These are phyloP conservation scores for Gymnogyps californianus DNA, from an alignment of 2,113 vertebrate genomes.

Conservation along the genomic window DNA sequence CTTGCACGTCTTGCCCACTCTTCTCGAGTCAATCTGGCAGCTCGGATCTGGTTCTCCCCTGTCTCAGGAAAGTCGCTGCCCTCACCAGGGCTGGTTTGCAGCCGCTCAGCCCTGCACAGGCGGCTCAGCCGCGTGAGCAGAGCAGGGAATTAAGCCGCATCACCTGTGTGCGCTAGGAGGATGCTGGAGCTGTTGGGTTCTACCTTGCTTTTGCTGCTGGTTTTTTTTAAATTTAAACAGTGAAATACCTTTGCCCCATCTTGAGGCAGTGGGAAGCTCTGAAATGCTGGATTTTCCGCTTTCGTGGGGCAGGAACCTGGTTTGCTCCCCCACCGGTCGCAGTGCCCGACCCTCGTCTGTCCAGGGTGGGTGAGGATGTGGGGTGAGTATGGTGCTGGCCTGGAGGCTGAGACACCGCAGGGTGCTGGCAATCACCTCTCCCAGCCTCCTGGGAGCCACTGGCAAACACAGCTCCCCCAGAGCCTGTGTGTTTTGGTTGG, in stretches of 20 bases:
- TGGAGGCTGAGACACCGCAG: neutral
- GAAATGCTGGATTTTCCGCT: neutral
- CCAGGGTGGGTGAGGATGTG: neutral
- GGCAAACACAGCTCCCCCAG: accelerated
- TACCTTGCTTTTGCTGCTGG: neutral
- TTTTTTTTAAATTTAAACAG: neutral
- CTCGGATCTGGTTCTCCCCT: neutral
- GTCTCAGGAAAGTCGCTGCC: neutral
- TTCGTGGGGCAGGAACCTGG: neutral
- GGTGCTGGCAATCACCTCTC: neutral
- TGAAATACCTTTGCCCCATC: neutral
- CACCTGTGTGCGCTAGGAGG: neutral
- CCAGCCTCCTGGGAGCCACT: neutral
- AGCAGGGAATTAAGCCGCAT: neutral
- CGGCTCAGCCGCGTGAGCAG: neutral
- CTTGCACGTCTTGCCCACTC: neutral
- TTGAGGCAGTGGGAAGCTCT: neutral
- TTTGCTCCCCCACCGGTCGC: accelerated
- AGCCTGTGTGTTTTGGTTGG: accelerated
- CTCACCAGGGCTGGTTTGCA: neutral
- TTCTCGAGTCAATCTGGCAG: neutral
- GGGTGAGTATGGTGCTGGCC: neutral
- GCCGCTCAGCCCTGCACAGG: neutral
- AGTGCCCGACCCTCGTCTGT: accelerated
- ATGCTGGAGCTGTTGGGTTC: neutral